Evolutionary conservation across 2,888 invertebrate species (phyloP), one percentile per base, ranked within the genome.

Genomic region (Leptothorax acervorum): DNA sequence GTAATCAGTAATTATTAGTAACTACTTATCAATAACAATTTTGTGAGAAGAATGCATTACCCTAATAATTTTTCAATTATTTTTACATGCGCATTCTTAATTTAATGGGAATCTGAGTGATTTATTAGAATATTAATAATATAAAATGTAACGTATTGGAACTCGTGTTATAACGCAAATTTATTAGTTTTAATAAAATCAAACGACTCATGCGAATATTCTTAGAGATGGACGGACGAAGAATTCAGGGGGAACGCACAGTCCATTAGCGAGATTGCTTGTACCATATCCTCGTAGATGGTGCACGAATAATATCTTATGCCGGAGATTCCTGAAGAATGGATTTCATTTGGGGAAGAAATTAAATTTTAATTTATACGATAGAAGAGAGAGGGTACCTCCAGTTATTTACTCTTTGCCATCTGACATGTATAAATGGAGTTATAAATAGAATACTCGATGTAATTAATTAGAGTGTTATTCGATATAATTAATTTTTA

Each of bases 111-210:
- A 66, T 35, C 12, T 23, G 42, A 42, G 1, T 3, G 11, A 39
- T 53, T 65, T 51, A 18, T 51, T 28, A 35, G 9, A 51, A 75
- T 65, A 48, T 75, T 60, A 23, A 18, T 65, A 15, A 48, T 15
- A 8, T 23, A 5, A 39, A 75, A 3, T 18, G 23, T 39, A 71
- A 71, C 15, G 79, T 84, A 81, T 88, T 62, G 83, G 63, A 89
- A 87, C 51, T 81, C 62, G 55, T 74, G 74, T 35, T 63, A 31
- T 48, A 28, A 75, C 53, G 68, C 45, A 78, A 86, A 88, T 89
- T 93, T 94, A 94, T 93, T 93, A 93, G 92, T 92, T 93, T 93
- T 92, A 93, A 94, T 94, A 93, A 92, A 93, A 92, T 90, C 91
- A 90, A 92, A 91, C 91, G 90, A 93, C 90, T 91, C 88, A 89